A percentile compares a stretch with the other conserved stretches of the same genome.
Evolutionary conservation across 2,888 invertebrate species (phyloP).

Genomic region (Adineta ricciae): DNA sequence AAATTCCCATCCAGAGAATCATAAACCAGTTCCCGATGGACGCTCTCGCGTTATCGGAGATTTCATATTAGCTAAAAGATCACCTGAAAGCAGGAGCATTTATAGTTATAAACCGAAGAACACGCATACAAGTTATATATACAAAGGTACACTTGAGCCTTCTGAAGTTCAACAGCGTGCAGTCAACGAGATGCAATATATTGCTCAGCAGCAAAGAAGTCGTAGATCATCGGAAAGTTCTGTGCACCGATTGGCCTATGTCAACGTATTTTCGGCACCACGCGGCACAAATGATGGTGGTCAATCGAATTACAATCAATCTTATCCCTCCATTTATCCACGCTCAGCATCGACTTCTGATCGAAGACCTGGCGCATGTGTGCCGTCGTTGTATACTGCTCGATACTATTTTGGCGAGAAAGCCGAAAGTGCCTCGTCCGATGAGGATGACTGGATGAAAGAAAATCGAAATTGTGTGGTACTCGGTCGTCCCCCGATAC

Average conservation of each 20-base stretch:
- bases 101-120: neutral
- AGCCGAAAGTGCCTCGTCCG: neutral
- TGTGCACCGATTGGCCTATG: no score
- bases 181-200: neutral
- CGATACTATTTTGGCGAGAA: neutral
- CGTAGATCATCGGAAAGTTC: neutral
- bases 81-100: neutral
- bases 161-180: neutral
- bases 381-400: no score
- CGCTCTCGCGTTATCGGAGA: neutral
- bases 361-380: no score
- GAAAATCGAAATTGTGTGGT: neutral
- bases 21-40: neutral
- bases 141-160: neutral
- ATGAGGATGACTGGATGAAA: neutral
- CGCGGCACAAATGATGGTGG: no score
- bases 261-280: no score
- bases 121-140: neutral
- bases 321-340: neutral
- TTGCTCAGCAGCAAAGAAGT: neutral
- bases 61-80: neutral
- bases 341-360: neutral
- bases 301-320: no score
- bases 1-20: neutral
- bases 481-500: neutral